phyloP scores from a whole-genome alignment of 1,140 invertebrate genomes.

The Argopecten irradians region DNA sequence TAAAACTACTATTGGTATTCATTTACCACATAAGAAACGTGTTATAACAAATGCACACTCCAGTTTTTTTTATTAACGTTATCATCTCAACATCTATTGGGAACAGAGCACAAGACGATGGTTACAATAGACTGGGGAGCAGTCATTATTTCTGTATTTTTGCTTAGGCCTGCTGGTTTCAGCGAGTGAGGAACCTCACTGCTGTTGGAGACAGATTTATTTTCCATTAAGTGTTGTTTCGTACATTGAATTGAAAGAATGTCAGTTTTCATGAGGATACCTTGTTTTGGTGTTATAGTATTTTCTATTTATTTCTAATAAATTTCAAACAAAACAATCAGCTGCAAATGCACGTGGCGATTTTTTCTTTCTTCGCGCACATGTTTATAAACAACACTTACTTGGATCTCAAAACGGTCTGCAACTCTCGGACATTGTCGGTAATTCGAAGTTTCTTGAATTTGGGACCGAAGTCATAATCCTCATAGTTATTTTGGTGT shows the following conservation, averaged over 20 bases:
- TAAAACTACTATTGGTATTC: too few species aligned
- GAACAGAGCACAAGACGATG: too few species aligned
- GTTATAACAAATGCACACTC: too few species aligned
- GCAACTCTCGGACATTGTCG: conserved; percentile 93
- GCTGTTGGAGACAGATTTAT: background rate
- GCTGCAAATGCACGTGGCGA: conserved; percentile 25
- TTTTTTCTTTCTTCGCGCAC: conserved; percentile 5
- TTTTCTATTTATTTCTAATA: conserved; percentile 25
- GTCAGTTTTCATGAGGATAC: background rate
- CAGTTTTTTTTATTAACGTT: too few species aligned
- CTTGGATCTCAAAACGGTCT: conserved; percentile 97
- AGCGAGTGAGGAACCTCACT: background rate
- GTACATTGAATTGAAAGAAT: background rate
- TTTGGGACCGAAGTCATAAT: conserved; percentile 86
- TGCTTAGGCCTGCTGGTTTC: background rate
- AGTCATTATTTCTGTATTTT: background rate
- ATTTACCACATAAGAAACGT: too few species aligned
- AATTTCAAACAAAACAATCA: conserved; percentile 15
- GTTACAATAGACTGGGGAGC: too few species aligned
- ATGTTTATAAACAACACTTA: conserved; percentile 78
- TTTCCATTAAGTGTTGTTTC: background rate
- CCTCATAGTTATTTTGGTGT: conserved; percentile 49
- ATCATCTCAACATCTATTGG: too few species aligned
- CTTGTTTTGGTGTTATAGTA: background rate
- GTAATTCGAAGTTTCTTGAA: conserved; percentile 87